Percentiles rank a stretch among this genome's conserved stretches.
Evolutionary conservation across 1,140 invertebrate species (phyloP).

Genomic region (Hyposmocoma kahamanoa): DNA sequence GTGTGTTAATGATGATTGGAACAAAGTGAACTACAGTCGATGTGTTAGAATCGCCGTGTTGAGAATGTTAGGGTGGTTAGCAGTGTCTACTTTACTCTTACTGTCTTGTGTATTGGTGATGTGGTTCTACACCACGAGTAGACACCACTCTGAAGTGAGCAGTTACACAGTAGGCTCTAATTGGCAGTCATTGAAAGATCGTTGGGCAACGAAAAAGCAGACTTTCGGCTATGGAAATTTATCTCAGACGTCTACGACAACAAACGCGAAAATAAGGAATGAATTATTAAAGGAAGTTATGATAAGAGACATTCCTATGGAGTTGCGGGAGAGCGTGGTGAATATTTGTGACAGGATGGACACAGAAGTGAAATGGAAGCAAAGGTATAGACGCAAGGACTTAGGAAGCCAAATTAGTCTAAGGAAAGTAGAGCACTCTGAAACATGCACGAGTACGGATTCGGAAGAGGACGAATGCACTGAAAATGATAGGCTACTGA

Average conservation of each 20-base stretch:
- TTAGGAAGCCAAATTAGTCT: constrained; percentile 36
- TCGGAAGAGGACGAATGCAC: neutral
- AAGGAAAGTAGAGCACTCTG: constrained; percentile 8
- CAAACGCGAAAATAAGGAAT: constrained; percentile 31
- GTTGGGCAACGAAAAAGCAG: constrained; percentile 19
- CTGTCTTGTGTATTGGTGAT: neutral
- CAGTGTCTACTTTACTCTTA: neutral
- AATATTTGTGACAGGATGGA: constrained; percentile 43
- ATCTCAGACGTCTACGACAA: no score
- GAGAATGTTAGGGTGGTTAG: constrained; percentile 18
- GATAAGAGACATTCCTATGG: constrained; percentile 44
- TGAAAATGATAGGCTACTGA: no score
- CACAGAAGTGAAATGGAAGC: constrained; percentile 36
- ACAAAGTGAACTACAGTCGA: constrained; percentile 23
- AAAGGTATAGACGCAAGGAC: constrained; percentile 32
- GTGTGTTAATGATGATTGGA: constrained; percentile 15
- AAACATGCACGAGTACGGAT: neutral
- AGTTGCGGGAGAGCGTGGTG: constrained; percentile 38
- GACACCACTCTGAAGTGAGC: no score
- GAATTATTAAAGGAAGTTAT: constrained; percentile 44
- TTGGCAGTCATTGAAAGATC: no score
- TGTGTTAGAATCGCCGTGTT: constrained; percentile 29
- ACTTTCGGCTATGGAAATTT: no score
- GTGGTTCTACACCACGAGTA: no score
- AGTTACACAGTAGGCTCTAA: no score